Percentiles rank a stretch among this genome's conserved stretches.
These are phyloP conservation scores for Phenacoccus solenopsis DNA, from an alignment of 1,140 invertebrate genomes.

Conservation along the genomic window DNA sequence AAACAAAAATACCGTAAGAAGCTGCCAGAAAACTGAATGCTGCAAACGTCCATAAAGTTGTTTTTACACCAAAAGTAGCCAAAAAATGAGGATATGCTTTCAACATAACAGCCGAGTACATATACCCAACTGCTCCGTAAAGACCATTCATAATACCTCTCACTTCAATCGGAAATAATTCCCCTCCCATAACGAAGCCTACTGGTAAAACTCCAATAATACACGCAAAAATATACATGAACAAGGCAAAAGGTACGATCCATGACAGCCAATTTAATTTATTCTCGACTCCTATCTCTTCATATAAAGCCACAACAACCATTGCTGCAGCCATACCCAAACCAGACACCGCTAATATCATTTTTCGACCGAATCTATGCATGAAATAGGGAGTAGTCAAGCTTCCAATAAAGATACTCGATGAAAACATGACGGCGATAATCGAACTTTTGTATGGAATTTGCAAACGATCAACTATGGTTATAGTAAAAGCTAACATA, in stretches of 20 bases:
- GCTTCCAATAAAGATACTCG: no score
- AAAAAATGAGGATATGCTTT: neutral
- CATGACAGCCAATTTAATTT: neutral
- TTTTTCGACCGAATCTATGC: neutral
- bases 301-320: neutral
- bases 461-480: no score
- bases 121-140: constrained; percentile 30
- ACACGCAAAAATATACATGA: constrained; percentile 33
- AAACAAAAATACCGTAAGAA: constrained; percentile 42
- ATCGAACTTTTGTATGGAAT: no score
- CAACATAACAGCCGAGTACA: neutral
- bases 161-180: constrained; percentile 36
- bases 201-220: constrained; percentile 33
- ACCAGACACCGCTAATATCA: neutral
- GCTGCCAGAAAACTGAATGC: constrained; percentile 32
- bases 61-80: neutral
- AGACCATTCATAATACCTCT: constrained; percentile 38
- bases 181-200: constrained; percentile 32
- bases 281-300: neutral
- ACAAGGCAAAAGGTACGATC: neutral
- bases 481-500: no score
- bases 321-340: constrained; percentile 15
- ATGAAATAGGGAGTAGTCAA: no score
- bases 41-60: neutral
- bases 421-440: no score